Evolutionary conservation across 2,797 vertebrate species (phyloP), one percentile per base, ranked within the genome.

Genomic region (Hafferia zeledoni): DNA sequence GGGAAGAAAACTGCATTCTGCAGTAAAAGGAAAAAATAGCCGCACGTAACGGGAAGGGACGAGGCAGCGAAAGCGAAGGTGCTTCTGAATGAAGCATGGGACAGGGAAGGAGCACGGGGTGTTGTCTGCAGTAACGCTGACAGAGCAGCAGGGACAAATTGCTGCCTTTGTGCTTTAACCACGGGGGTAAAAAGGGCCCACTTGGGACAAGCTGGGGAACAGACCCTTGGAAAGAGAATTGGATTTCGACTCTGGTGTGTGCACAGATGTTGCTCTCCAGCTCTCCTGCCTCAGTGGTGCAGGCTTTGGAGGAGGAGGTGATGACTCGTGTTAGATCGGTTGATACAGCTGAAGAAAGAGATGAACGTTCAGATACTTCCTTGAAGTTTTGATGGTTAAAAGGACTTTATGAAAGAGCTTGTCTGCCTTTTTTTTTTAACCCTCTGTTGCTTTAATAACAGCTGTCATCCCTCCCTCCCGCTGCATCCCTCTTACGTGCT

Each of bases 1-100:
- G 77, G 87, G 95, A 94, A 97, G 93, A 94, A 96, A 89, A 88
- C 86, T 57, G 39, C 39, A 4, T 83, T 90, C 83, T 94, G 59
- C 72, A 68, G 79, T 39, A 55, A 87, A 81, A 90, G 85, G 83
- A 83, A 96, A 95, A 93, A 95, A 95, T 35, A 92, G 82, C 22
- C 52, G 5, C 67, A 71, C 31, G 59, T 93, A 91, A 96, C 5
- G 87, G 91, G 89, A 92, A 93, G 72, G 84, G 82, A 71, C n/a
- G 10, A 49, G 75, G 82, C 52, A 43, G 85, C 57, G 35, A 69
- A 91, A 41, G 44, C 0, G 28, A 52, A 72, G 60, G 56, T 1
- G 2, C 37, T 86, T 35, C 50, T 83, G 85, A 84, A 75, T 41
- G 83, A 82, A 83, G 68, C 78, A 3, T 4, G 68, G 44, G 49